These are phyloP conservation scores for Rhamphomyia laevipes DNA, from an alignment of 2,888 invertebrate species.

Conservation along the genomic window DNA sequence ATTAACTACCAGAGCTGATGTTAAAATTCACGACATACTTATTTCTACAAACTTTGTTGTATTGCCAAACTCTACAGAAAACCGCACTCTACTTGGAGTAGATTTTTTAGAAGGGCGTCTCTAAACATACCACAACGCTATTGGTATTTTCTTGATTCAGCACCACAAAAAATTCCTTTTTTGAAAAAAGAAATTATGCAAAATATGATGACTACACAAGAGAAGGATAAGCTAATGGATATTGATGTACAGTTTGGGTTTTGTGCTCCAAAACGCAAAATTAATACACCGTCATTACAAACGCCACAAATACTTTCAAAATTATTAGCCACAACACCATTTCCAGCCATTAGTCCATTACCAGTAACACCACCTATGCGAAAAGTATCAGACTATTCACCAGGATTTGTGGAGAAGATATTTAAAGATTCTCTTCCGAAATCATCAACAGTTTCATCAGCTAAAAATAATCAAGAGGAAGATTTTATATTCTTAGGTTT, in stretches of 20 bases:
- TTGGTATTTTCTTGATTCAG: constrained; percentile 11
- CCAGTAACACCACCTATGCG: not conserved
- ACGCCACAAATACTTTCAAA: too few relatives aligned
- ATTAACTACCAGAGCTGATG: constrained; percentile 4
- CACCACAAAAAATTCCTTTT: too few relatives aligned
- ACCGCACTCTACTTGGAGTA: constrained; percentile 15
- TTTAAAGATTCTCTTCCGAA: constrained; percentile 1
- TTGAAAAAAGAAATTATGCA: too few relatives aligned
- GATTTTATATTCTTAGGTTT: not conserved
- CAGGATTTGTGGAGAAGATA: not conserved
- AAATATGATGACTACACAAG: too few relatives aligned
- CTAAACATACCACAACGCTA: constrained; percentile 19
- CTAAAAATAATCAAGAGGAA: too few relatives aligned
- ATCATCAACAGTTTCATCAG: not conserved
- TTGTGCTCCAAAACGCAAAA: too few relatives aligned
- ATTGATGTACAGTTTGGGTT: too few relatives aligned
- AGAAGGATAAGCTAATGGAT: too few relatives aligned
- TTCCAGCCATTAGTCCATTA: not conserved
- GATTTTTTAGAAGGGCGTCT: constrained; percentile 18
- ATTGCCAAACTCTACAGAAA: constrained; percentile 15
- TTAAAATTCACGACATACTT: constrained; percentile 7
- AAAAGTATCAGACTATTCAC: not conserved
- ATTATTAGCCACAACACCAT: too few relatives aligned
- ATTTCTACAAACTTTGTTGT: constrained; percentile 17
- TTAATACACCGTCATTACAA: too few relatives aligned